A percentile compares a stretch with the other conserved stretches of the same genome.
phyloP scores from a whole-genome alignment of 2,888 invertebrate genomes.

The Teleiodes luculella region DNA sequence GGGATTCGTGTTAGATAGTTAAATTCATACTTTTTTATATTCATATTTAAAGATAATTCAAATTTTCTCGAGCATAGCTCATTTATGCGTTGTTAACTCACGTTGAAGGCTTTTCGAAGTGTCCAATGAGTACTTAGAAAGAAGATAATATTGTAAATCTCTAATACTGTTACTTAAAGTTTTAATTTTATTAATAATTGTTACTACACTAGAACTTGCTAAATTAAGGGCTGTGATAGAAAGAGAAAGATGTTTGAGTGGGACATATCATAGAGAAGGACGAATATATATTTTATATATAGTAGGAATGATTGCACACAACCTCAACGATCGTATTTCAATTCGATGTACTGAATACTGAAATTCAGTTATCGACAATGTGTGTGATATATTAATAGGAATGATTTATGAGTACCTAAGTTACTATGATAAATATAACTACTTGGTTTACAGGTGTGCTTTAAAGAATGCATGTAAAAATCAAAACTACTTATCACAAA shows the following conservation, averaged over 20 bases:
- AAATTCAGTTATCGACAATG: too few relatives aligned
- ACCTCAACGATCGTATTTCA: too few relatives aligned
- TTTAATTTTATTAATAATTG: constrained; percentile 63
- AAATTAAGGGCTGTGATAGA: constrained; percentile 70
- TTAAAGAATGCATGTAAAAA: too few relatives aligned
- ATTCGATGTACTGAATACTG: too few relatives aligned
- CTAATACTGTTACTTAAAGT: constrained; percentile 36
- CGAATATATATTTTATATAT: not conserved
- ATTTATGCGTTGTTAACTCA: constrained; percentile 21
- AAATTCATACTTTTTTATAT: constrained; percentile 8
- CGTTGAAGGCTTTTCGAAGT: not conserved
- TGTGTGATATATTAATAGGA: too few relatives aligned
- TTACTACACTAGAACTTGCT: constrained; percentile 45
- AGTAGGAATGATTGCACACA: not conserved
- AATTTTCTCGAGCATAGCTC: constrained; percentile 34
- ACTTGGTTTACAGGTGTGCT: too few relatives aligned
- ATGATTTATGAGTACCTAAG: too few relatives aligned
- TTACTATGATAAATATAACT: too few relatives aligned
- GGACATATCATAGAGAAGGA: constrained; percentile 44
- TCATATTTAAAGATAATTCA: constrained; percentile 7
- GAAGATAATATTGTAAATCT: constrained; percentile 43
- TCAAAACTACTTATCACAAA: too few relatives aligned
- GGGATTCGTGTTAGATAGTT: constrained; percentile 19
- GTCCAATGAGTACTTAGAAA: constrained; percentile 49
- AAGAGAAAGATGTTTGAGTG: constrained; percentile 54